Percentiles rank a stretch among this genome's conserved stretches.
phyloP scores from a whole-genome alignment of 2,888 invertebrate genomes.

The Catocala nupta region DNA sequence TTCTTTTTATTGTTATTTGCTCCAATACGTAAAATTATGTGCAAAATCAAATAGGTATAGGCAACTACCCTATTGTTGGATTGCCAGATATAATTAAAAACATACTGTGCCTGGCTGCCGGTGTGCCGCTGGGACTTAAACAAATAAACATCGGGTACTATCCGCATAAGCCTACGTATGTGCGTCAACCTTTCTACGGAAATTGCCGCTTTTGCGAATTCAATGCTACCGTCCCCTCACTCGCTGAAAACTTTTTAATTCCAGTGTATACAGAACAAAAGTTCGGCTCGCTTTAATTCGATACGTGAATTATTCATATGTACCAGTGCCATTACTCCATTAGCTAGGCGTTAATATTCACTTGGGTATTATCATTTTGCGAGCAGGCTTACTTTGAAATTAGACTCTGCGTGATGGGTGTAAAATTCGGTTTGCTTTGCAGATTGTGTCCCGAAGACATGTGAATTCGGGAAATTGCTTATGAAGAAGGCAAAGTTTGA shows the following conservation, averaged over 20 bases:
- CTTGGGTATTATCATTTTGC: constrained; percentile 54
- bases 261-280: constrained; percentile 64
- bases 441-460: constrained; percentile 44
- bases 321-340: constrained; percentile 63
- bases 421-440: constrained; percentile 25
- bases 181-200: constrained; percentile 41
- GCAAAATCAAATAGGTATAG: no score
- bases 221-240: constrained; percentile 37
- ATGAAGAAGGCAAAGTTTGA: constrained; percentile 59
- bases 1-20: no score
- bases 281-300: constrained; percentile 61
- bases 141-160: neutral
- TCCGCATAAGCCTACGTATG: constrained; percentile 25
- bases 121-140: no score
- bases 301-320: constrained; percentile 68
- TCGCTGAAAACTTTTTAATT: constrained; percentile 60
- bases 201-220: constrained; percentile 55
- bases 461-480: constrained; percentile 58
- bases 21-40: no score
- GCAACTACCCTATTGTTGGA: no score
- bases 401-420: constrained; percentile 19
- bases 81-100: no score
- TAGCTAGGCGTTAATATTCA: constrained; percentile 64
- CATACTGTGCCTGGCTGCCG: no score
- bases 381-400: constrained; percentile 18